phyloP scores from a whole-genome alignment of 2,113 vertebrate species.

The Albula glossodonta region DNA sequence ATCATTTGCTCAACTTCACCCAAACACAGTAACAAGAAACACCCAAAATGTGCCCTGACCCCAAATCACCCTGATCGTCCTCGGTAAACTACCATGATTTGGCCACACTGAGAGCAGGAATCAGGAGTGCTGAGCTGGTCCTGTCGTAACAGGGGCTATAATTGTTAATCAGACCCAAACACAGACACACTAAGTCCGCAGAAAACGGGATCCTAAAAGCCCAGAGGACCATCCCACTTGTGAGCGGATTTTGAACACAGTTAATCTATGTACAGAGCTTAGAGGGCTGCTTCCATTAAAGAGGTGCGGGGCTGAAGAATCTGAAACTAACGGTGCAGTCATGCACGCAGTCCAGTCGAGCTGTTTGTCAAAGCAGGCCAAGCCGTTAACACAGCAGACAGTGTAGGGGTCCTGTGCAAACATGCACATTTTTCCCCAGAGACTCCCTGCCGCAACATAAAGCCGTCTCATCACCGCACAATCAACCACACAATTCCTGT shows the following conservation, averaged over 20 bases:
- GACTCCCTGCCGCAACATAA: neutral
- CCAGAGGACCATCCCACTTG: neutral
- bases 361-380: neutral
- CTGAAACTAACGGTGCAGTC: constrained; percentile 15
- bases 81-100: no score
- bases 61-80: no score
- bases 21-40: no score
- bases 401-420: neutral
- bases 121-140: neutral
- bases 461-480: neutral
- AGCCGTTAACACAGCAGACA: constrained; percentile 15
- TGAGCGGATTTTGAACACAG: neutral
- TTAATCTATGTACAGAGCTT: neutral
- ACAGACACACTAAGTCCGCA: neutral
- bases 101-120: neutral
- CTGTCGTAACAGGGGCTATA: neutral
- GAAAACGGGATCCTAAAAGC: neutral
- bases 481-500: neutral
- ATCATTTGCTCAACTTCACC: no score
- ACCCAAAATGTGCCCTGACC: no score
- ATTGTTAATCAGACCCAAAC: neutral
- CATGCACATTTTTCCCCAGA: neutral
- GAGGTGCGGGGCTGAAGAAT: neutral
- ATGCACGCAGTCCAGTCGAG: neutral
- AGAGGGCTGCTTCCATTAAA: neutral